Conservation (phyloP, 2,797 vertebrate genomes). For the Vireo griseus region DNA sequence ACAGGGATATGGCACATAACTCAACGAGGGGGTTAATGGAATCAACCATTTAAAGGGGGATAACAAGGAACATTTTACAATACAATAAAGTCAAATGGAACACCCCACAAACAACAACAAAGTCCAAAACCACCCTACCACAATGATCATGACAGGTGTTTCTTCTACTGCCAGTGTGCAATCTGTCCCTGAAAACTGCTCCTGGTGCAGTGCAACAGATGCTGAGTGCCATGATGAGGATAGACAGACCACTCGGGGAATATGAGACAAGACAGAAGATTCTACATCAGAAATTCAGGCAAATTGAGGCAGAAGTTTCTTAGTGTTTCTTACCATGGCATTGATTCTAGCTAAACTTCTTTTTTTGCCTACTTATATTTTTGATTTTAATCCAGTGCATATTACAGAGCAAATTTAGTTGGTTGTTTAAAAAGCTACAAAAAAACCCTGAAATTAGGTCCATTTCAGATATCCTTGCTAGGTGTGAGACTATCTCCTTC, state of each 20-base stretch:
- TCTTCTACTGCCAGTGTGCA: background rate
- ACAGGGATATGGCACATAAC: no score
- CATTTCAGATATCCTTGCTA: background rate
- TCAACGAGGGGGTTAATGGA: no score
- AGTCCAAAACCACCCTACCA: no score
- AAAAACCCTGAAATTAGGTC: rapidly evolving
- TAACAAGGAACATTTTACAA: no score
- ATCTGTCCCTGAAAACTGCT: background rate
- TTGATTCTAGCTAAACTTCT: background rate
- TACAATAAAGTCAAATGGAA: no score
- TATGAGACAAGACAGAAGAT: background rate
- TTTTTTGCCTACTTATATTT: background rate
- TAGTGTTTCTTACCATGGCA: background rate
- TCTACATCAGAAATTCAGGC: background rate
- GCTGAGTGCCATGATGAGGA: background rate
- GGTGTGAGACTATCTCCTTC: background rate
- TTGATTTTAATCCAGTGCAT: background rate
- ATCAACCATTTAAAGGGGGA: no score
- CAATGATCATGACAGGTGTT: background rate
- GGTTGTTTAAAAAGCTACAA: background rate
- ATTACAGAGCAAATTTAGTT: background rate
- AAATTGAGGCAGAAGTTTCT: background rate
- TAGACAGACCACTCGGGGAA: background rate
- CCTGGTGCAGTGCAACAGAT: background rate
- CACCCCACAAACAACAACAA: no score